Evolutionary conservation across 2,888 invertebrate genomes (phyloP), one percentile per base, ranked within the genome.

Genomic region (Ophioninae sp.): DNA sequence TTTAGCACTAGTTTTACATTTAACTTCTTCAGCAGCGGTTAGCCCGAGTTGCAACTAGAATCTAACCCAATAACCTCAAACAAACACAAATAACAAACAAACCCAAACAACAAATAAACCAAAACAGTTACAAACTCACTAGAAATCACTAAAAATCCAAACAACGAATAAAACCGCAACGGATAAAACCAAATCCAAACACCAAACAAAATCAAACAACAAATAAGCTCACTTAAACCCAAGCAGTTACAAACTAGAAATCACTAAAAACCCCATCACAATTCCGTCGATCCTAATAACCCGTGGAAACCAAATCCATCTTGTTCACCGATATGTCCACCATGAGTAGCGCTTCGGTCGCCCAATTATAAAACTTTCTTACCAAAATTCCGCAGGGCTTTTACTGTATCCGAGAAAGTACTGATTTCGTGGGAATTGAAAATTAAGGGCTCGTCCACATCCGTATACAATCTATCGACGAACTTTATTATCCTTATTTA

Each of bases 391-490:
- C 17, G 50, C 17, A 17, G 50, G 3, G 6, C 17, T 17, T 50
- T 50, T 50, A 5, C 17, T 17, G 50, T 17, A 41, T 41, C 41
- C 8, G 13, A 6, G 0, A 13, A 13, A 50, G 3, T 6, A 50
- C 17, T 6, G 13, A 17, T 17, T 17, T 50, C 50, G 5, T 2
- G 50, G 13, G 6, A 13, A 13, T 17, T 6, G 50, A 2, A 75
- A 69, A 69, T 57, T 69, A 17, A 17, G 30, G 21, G 50, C 10
- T 73, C 70, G 64, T 70, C 59, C 44, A 13, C 17, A n/a, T 70
- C 72, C n/a, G 20, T 41, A 39, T 21, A 56, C 59, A 61, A 65
- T 76, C 67, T 13, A 57, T 69, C 23, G 41, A 56, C 56, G 37
- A 39, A 81, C 62, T 69, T 41, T 67, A 61, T 21, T 64, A 20